A percentile compares a stretch with the other conserved stretches of the same genome.
These are phyloP conservation scores for Carcharodon carcharias DNA, from an alignment of 2,797 vertebrate genomes.

Conservation along the genomic window DNA sequence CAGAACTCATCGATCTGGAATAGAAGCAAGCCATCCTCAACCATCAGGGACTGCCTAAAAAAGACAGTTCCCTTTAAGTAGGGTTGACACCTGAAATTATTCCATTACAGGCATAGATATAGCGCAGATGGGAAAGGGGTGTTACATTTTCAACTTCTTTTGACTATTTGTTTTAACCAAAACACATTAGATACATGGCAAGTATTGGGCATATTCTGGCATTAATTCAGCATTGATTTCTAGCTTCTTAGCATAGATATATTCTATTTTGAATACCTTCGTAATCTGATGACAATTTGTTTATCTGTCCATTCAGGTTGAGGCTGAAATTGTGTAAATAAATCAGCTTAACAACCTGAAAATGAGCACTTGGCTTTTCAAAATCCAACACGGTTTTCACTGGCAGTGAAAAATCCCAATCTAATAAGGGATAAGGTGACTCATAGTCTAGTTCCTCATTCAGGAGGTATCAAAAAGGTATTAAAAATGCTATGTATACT, in stretches of 20 bases:
- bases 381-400: neutral
- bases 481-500: neutral
- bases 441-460: neutral
- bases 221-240: neutral
- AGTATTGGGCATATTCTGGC: neutral
- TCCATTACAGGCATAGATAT: neutral
- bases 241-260: neutral
- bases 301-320: neutral
- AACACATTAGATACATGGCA: neutral
- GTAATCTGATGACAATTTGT: neutral
- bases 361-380: neutral
- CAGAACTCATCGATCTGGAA: neutral
- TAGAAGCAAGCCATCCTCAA: neutral
- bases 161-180: neutral
- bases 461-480: neutral
- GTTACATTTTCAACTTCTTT: neutral
- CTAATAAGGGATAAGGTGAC: neutral
- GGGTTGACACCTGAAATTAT: neutral
- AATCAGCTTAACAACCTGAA: neutral
- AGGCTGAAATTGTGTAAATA: neutral
- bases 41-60: neutral
- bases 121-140: too few species aligned
- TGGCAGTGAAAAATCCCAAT: neutral
- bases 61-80: neutral
- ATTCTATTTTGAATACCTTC: neutral